Evolutionary conservation across 2,888 invertebrate species (phyloP).

Genomic region (Limenitis camilla): DNA sequence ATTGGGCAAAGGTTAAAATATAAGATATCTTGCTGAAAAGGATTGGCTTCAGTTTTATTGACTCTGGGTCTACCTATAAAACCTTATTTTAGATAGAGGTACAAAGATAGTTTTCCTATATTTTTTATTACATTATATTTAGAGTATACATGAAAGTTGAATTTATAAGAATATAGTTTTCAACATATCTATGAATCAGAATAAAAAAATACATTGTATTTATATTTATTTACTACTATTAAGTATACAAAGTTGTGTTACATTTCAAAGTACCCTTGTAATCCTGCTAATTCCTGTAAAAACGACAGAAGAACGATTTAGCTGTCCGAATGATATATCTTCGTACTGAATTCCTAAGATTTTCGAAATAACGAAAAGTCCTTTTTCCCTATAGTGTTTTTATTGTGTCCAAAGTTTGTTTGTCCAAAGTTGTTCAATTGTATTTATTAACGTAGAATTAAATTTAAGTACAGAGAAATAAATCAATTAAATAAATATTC

Average conservation of each 20-base stretch:
- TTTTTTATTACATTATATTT: constrained; percentile 9
- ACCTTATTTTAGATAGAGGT: constrained; percentile 9
- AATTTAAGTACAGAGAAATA: no score
- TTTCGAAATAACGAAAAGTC: constrained; percentile 21
- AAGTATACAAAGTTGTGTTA: constrained; percentile 1
- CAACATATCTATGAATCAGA: neutral
- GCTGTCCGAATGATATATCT: constrained; percentile 47
- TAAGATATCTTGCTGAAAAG: constrained; percentile 6
- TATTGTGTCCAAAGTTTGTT: constrained; percentile 9
- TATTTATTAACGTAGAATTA: no score
- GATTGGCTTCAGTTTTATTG: constrained; percentile 9
- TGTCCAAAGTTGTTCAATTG: neutral
- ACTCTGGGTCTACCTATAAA: constrained; percentile 7
- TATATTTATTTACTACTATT: neutral
- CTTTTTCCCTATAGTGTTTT: constrained; percentile 28
- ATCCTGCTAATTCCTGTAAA: constrained; percentile 19
- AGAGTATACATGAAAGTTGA: constrained; percentile 2
- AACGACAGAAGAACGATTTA: constrained; percentile 21
- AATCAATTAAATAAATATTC: no score
- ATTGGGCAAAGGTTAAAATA: constrained; percentile 5
- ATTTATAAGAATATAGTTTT: neutral
- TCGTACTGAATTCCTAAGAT: constrained; percentile 47
- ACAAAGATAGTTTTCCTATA: constrained; percentile 5
- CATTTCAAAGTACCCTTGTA: constrained; percentile 14
- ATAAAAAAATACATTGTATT: neutral